These are phyloP conservation scores for Lamellibrachia satsuma DNA, from an alignment of 2,888 invertebrate genomes.

Conservation along the genomic window DNA sequence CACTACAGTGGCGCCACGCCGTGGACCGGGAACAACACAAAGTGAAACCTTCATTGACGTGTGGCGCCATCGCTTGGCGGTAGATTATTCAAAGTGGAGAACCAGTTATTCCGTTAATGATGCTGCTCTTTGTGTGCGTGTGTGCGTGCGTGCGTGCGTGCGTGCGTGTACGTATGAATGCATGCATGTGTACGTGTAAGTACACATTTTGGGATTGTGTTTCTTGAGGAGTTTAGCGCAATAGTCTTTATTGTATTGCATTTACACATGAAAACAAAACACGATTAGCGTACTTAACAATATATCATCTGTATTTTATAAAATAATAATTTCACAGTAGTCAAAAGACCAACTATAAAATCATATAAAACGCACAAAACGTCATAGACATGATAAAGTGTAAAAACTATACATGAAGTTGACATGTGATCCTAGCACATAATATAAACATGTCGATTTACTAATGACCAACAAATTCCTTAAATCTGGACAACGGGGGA, in stretches of 20 bases:
- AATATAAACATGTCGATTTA: background rate
- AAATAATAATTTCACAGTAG: background rate
- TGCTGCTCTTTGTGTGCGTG: too few species aligned
- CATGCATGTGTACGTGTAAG: background rate
- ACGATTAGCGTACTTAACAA: background rate
- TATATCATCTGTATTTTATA: background rate
- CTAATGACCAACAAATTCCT: background rate
- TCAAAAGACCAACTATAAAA: background rate
- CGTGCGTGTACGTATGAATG: background rate
- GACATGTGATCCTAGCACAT: background rate
- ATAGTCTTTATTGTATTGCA: background rate
- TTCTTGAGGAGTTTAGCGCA: background rate
- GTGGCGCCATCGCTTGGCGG: too few species aligned
- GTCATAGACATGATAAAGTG: background rate
- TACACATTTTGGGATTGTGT: too few species aligned
- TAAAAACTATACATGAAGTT: background rate
- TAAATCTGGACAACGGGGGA: background rate
- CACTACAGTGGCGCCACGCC: too few species aligned
- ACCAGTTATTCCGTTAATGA: too few species aligned
- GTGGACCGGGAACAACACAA: too few species aligned
- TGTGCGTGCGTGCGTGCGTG: background rate
- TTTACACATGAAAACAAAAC: background rate
- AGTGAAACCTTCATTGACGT: too few species aligned
- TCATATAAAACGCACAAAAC: background rate
- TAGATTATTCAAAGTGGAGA: too few species aligned